These are phyloP conservation scores for Sminthurides aquaticus DNA, from an alignment of 2,888 invertebrate species.

Conservation along the genomic window DNA sequence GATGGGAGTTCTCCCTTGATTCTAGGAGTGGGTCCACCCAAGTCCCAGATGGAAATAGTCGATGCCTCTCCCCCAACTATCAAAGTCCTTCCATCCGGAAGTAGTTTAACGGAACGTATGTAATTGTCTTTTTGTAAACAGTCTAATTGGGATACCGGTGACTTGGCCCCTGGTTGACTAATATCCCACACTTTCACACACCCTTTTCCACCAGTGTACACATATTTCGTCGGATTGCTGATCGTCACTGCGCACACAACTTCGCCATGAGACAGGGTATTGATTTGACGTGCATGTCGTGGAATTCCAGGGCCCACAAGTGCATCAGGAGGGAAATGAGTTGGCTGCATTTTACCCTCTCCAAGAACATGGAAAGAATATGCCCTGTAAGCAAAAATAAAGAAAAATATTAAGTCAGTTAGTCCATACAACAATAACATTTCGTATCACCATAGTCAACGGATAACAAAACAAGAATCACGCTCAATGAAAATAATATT, in stretches of 20 bases:
- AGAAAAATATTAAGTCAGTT: not conserved
- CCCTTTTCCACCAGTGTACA: constrained; percentile 97
- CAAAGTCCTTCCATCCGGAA: constrained; percentile 86
- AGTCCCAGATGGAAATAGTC: constrained; percentile 91
- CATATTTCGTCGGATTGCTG: constrained; percentile 74
- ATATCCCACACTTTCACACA: constrained; percentile 84
- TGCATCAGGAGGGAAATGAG: constrained; percentile 91
- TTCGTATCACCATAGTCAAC: no score
- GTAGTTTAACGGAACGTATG: constrained; percentile 86
- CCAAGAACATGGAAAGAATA: constrained; percentile 90
- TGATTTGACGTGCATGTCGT: constrained; percentile 78
- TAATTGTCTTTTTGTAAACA: constrained; percentile 94
- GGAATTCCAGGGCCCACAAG: constrained; percentile 88
- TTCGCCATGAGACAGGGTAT: constrained; percentile 88
- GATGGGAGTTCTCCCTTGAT: constrained; percentile 85
- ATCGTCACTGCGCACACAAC: constrained; percentile 96
- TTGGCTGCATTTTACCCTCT: constrained; percentile 80
- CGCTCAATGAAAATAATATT: no score
- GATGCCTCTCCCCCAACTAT: constrained; percentile 96
- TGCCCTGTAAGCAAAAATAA: constrained; percentile 54
- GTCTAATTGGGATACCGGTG: constrained; percentile 75
- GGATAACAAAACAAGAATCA: no score
- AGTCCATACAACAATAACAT: no score
- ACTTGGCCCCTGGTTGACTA: constrained; percentile 66
- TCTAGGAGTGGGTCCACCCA: constrained; percentile 81